phyloP scores from a whole-genome alignment of 2,888 invertebrate species.

The Andrena haemorrhoa region DNA sequence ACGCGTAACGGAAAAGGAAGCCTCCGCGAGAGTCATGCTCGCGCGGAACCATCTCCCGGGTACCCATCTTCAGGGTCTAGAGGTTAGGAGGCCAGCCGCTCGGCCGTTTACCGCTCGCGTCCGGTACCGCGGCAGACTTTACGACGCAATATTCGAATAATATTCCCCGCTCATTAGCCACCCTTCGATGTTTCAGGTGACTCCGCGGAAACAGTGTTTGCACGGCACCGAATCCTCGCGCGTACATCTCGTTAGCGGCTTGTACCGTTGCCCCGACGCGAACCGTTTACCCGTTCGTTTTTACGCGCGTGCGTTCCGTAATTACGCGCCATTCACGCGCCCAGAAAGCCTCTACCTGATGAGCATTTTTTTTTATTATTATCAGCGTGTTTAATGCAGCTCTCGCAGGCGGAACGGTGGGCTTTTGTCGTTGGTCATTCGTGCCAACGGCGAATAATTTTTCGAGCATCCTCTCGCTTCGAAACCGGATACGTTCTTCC shows the following conservation, averaged over 20 bases:
- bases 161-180: slow-evolving; percentile 22
- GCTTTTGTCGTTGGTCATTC: background rate
- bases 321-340: slow-evolving; percentile 7
- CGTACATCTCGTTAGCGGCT: slow-evolving; percentile 21
- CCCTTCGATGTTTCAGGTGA: background rate
- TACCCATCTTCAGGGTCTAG: slow-evolving; percentile 60
- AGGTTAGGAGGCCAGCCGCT: slow-evolving; percentile 68
- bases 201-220: slow-evolving; percentile 13
- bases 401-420: background rate
- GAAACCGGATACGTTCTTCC: slow-evolving; percentile 14
- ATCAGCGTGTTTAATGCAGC: background rate
- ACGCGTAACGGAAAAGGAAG: slow-evolving; percentile 71
- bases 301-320: slow-evolving; percentile 22
- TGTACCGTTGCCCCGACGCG: slow-evolving; percentile 43
- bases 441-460: background rate
- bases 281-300: slow-evolving; percentile 25
- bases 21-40: slow-evolving; percentile 50
- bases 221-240: slow-evolving; percentile 5
- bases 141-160: slow-evolving; percentile 46
- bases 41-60: slow-evolving; percentile 56
- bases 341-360: background rate
- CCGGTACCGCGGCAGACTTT: slow-evolving; percentile 55
- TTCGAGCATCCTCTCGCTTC: background rate
- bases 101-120: slow-evolving; percentile 57
- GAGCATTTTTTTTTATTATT: background rate